Percentiles rank a stretch among this genome's conserved stretches.
Evolutionary conservation across 1,140 invertebrate genomes (phyloP).

Genomic region (Babylonia areolata): DNA sequence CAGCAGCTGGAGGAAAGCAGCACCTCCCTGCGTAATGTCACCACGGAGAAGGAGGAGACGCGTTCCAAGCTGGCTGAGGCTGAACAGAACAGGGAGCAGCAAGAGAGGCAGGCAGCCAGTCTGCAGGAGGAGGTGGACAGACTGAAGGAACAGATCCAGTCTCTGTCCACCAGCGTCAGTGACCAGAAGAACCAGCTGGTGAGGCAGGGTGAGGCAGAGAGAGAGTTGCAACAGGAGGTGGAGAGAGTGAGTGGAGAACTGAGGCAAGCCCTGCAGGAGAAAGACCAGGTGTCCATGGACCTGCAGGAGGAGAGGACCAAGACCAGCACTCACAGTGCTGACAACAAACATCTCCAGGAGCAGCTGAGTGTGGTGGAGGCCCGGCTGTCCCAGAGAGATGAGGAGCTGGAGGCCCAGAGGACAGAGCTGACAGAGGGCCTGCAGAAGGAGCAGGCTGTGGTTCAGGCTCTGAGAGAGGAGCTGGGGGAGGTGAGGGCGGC

Average conservation of each 20-base stretch:
- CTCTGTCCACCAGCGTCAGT: not conserved
- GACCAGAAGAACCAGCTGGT: slow-evolving; percentile 37
- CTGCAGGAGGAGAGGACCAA: slow-evolving; percentile 3
- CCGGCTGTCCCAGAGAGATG: slow-evolving; percentile 9
- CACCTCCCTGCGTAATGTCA: not conserved
- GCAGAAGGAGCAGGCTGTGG: not conserved
- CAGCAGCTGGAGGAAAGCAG: slow-evolving; percentile 39
- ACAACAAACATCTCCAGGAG: slow-evolving; percentile 11
- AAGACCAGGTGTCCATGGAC: slow-evolving; percentile 20
- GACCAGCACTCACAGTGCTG: not conserved
- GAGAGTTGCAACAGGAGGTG: slow-evolving; percentile 23
- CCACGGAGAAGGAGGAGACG: slow-evolving; percentile 33
- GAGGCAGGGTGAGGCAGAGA: not conserved
- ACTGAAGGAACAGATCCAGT: slow-evolving; percentile 20
- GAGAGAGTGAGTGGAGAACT: slow-evolving; percentile 33
- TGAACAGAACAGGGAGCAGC: slow-evolving; percentile 17
- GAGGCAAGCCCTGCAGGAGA: slow-evolving; percentile 25
- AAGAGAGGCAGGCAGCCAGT: not conserved
- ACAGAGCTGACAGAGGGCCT: slow-evolving; percentile 17
- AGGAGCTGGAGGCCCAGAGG: slow-evolving; percentile 16
- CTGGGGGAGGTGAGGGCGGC: not conserved
- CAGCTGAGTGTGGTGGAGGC: not conserved
- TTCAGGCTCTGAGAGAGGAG: slow-evolving; percentile 6
- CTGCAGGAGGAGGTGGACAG: slow-evolving; percentile 24
- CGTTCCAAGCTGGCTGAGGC: slow-evolving; percentile 40